These are phyloP conservation scores for Caranx ignobilis DNA, from an alignment of 2,113 vertebrate species.

Conservation along the genomic window DNA sequence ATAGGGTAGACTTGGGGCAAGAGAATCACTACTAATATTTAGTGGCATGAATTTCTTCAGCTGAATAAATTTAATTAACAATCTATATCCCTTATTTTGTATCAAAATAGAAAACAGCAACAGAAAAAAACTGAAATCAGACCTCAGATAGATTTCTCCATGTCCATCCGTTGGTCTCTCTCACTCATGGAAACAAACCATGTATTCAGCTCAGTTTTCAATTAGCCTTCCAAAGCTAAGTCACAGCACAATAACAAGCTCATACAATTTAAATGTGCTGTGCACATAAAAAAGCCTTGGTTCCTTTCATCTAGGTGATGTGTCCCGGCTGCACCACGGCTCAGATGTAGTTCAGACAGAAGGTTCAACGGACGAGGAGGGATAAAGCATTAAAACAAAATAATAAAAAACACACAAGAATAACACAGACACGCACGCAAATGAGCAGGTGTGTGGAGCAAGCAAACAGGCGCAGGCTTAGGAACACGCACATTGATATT, in stretches of 20 bases:
- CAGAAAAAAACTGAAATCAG: constrained; percentile 2
- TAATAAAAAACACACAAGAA: constrained; percentile 32
- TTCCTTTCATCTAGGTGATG: constrained; percentile 72
- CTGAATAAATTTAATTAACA: constrained; percentile 16
- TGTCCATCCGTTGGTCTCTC: constrained; percentile 7
- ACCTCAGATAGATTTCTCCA: constrained; percentile 7
- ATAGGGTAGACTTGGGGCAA: background rate
- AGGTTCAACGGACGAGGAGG: constrained; percentile 46
- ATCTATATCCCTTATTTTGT: background rate
- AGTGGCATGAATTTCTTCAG: constrained; percentile 13
- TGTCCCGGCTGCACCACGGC: constrained; percentile 50
- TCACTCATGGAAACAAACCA: constrained; percentile 33
- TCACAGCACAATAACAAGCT: constrained; percentile 66
- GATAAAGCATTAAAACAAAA: constrained; percentile 63
- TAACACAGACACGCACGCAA: constrained; percentile 31
- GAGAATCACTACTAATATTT: constrained; percentile 26
- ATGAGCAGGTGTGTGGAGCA: constrained; percentile 69
- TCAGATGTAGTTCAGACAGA: constrained; percentile 66
- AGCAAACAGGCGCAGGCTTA: constrained; percentile 26
- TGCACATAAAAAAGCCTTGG: constrained; percentile 55
- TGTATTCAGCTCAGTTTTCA: constrained; percentile 59
- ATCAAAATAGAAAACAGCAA: background rate
- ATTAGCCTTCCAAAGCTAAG: constrained; percentile 70
- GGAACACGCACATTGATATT: constrained; percentile 64
- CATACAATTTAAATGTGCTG: constrained; percentile 78